Evolutionary conservation across 1,140 invertebrate species (phyloP), one percentile per base, ranked within the genome.

Genomic region (Mizuhopecten yessoensis): DNA sequence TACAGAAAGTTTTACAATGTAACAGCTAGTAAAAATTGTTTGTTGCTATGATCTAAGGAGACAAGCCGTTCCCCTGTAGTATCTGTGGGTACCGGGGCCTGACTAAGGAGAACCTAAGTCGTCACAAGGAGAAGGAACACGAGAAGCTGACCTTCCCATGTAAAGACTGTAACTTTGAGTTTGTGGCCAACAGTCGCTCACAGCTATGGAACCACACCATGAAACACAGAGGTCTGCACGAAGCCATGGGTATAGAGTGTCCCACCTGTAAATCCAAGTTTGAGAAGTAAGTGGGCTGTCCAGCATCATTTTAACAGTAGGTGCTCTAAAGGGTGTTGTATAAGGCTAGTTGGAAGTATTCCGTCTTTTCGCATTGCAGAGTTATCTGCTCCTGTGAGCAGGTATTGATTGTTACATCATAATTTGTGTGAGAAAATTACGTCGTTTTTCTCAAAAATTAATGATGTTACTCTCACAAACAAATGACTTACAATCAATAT

Each of bases 161-260:
- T 92, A 94, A 94, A 45, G 94, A 95, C 34, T 96, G 96, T 93
- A 75, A 75, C 23, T 5, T 5, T 75, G 93, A 95, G 29, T 96
- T 93, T 93, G 91, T 94, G 33, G 94, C 96, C 9, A 92, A 90
- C 23, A 95, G 93, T 49, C 90, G 96, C 23, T 94, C 94, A 36
- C 94, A 95, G 45, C 92, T 96, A 33, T 96, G 96, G 96, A 96
- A 95, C 88, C 96, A 96, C 90, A 94, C 94, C 36, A 93, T 96
- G 49, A 95, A 95, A 92, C 96, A 96, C 88, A 91, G 94, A 86
- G 94, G 94, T 34, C 92, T 95, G 57, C 88, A 90, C 15, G 92
- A 91, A 33, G 90, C 88, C 20, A 94, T 91, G 42, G 94, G 94
- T 15, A 87, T 95, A 20, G 94, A 96, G 87, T 96, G 96, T 93